Evolutionary conservation across 1,140 invertebrate genomes (phyloP), one percentile per base, ranked within the genome.

Genomic region (Brachionus paranguensis): DNA sequence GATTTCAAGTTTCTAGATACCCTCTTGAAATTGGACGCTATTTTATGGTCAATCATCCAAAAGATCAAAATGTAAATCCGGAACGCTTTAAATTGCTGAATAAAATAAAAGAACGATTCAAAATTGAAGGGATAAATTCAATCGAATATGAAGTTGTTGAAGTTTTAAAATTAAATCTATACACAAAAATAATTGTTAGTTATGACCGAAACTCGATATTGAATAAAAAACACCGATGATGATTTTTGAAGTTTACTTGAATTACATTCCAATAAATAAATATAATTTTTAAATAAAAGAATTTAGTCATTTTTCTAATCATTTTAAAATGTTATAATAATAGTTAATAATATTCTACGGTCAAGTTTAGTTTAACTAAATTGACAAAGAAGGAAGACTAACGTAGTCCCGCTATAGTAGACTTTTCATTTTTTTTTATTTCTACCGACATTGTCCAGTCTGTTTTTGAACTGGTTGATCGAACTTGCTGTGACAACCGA

Each of bases 41-140:
- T 83, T 7, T 17, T 3, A 83, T 83, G 81, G 43, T 47, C 17
- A 33, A 65, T 20, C 81, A 83, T 55, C 8, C 17, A 27, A 76
- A 47, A 76, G 72, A 76, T 76, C 72, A 50, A 76, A 24, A 20
- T 45, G 5, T 50, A n/a, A 76, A 76, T 76, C 43, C 72, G 3
- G 20, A 76, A 33, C 14, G 72, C 10, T 81, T 14, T 37, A 70
- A 83, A 47, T 68, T 83, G 17, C 37, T 83, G 1, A 41, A 43
- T 47, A 45, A 37, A 70, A 41, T 60, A 47, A 37, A 37, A 37
- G 45, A 12, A n/a, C 33, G 81, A 12, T 53, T 83, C 10, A 53
- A 70, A 20, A 33, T 24, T 1, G 90, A 91, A 84, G 90, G 90
- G 2, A 87, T 90, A 29, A 90, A 90, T 81, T 88, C 89, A 7